Evolutionary conservation across 2,797 vertebrate genomes (phyloP).

Genomic region (Delichon dasypus): DNA sequence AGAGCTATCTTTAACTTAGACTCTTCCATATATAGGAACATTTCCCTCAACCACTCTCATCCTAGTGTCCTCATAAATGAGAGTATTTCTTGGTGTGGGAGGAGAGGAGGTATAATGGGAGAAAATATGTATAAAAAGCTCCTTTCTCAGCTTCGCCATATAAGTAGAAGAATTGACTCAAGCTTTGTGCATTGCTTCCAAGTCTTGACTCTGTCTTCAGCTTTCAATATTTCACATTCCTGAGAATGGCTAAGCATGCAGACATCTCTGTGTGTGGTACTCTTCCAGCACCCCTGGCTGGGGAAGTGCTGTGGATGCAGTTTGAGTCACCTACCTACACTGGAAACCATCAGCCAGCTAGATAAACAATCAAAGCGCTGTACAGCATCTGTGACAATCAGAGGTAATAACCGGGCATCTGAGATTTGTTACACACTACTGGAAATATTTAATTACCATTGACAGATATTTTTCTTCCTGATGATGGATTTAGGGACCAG

Average conservation of each 20-base stretch:
- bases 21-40: slow-evolving; percentile 52
- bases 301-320: background rate
- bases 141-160: slow-evolving; percentile 12
- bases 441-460: background rate
- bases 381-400: background rate
- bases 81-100: background rate
- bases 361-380: background rate
- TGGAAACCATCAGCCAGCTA: background rate
- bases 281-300: background rate
- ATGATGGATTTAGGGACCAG: background rate
- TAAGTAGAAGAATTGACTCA: slow-evolving; percentile 32
- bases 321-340: background rate
- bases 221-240: background rate
- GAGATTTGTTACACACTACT: background rate
- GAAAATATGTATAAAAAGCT: slow-evolving; percentile 6
- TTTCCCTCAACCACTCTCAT: background rate
- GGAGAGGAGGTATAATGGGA: slow-evolving; percentile 6
- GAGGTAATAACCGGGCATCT: background rate
- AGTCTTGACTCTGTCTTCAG: background rate
- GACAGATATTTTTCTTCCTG: background rate
- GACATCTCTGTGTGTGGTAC: background rate
- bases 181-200: background rate
- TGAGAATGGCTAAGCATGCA: background rate
- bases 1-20: slow-evolving; percentile 30
- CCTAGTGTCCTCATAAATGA: background rate